A percentile compares a stretch with the other conserved stretches of the same genome.
Evolutionary conservation across 2,113 vertebrate species (phyloP).

Genomic region (Takifugu bimaculatus): DNA sequence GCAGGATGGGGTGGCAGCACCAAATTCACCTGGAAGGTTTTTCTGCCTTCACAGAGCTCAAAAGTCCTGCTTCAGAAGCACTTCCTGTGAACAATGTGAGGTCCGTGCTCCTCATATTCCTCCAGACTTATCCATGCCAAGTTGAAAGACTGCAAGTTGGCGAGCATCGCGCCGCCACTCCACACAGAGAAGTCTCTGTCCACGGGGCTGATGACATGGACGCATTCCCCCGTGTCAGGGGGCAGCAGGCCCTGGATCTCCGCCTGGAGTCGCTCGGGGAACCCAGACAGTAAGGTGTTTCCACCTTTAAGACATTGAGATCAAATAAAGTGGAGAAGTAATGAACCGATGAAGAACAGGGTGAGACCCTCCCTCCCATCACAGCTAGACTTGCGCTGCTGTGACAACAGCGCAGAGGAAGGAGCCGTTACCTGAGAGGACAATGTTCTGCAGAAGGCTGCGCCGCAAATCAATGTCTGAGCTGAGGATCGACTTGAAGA

Average conservation of each 20-base stretch:
- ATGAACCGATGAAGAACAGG: background rate
- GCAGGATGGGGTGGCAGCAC: background rate
- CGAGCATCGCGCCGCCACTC: conserved; percentile 69
- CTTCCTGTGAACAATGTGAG: conserved; percentile 72
- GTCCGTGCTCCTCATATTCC: conserved; percentile 71
- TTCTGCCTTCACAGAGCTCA: background rate
- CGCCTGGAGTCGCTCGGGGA: conserved; percentile 66
- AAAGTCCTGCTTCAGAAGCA: conserved; percentile 67
- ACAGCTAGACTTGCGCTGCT: background rate
- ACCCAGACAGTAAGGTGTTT: conserved; percentile 69
- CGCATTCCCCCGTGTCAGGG: conserved; percentile 16
- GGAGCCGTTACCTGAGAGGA: conserved; percentile 68
- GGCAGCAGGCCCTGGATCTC: conserved; percentile 61
- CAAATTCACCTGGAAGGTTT: background rate
- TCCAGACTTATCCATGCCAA: conserved; percentile 69
- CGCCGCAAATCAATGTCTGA: conserved; percentile 74
- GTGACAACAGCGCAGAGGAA: background rate
- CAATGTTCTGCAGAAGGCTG: conserved; percentile 67
- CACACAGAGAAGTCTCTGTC: conserved; percentile 73
- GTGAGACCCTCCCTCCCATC: background rate
- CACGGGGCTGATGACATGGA: conserved; percentile 57
- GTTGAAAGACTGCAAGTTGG: conserved; percentile 50
- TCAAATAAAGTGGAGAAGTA: background rate
- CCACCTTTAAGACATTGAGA: conserved; percentile 59
- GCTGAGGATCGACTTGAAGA: conserved; percentile 70